These are phyloP conservation scores for Chionoecetes opilio DNA, from an alignment of 1,140 invertebrate genomes.

Conservation along the genomic window DNA sequence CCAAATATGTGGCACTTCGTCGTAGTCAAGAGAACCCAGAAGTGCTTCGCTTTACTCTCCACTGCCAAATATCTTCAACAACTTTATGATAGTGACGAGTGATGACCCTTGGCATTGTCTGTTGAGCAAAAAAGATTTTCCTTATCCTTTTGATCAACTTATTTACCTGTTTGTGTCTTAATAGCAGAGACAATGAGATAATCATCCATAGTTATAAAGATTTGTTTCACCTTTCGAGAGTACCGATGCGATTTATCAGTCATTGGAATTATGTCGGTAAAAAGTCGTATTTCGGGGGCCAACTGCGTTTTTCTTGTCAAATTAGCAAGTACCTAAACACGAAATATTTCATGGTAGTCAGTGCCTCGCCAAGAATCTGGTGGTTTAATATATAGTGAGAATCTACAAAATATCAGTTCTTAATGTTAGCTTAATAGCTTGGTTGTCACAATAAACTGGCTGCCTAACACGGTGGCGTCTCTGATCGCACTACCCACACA, in stretches of 20 bases:
- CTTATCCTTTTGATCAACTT: background rate
- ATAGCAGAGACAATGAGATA: background rate
- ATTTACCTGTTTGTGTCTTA: background rate
- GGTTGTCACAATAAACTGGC: slow-evolving; percentile 57
- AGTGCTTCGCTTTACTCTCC: background rate
- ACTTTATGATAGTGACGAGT: background rate
- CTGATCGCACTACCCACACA: background rate
- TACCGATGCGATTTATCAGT: background rate
- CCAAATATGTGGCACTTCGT: background rate
- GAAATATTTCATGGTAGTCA: background rate
- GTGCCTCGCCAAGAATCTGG: background rate
- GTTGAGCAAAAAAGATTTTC: background rate
- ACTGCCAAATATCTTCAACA: background rate
- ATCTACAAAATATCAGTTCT: slow-evolving; percentile 62
- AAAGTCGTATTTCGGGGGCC: background rate
- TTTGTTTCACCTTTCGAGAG: background rate
- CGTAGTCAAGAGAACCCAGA: background rate
- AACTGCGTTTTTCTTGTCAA: slow-evolving; percentile 16
- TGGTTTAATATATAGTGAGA: slow-evolving; percentile 32
- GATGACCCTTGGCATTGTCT: background rate
- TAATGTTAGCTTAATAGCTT: slow-evolving; percentile 33
- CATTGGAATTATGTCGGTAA: background rate
- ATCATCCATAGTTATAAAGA: background rate
- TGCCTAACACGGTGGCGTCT: slow-evolving; percentile 46
- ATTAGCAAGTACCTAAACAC: background rate